Evolutionary conservation across 1,140 invertebrate species (phyloP).

Genomic region (Heliothis subflexa): DNA sequence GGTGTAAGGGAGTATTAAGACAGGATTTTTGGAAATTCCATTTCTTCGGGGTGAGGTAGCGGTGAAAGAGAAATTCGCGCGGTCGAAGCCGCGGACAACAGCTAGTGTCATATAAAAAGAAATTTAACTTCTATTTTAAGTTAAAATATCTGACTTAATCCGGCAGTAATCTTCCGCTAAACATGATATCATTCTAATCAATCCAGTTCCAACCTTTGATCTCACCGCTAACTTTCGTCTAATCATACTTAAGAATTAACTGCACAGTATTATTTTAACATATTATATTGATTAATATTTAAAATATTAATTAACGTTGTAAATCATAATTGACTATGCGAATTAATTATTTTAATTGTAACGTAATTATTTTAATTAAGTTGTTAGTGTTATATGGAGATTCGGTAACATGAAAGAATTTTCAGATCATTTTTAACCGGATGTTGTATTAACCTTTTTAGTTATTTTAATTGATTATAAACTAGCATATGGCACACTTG

Average conservation of each 20-base stretch:
- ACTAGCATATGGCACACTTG: constrained; percentile 40
- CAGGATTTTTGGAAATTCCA: no score
- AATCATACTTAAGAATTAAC: constrained; percentile 33
- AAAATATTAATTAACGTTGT: constrained; percentile 42
- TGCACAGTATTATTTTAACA: constrained; percentile 20
- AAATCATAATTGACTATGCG: constrained; percentile 40
- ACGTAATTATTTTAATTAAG: constrained; percentile 42
- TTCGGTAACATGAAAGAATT: constrained; percentile 35
- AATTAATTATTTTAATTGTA: constrained; percentile 47
- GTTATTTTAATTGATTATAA: constrained; percentile 33
- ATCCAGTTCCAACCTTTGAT: constrained; percentile 17
- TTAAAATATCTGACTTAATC: background rate
- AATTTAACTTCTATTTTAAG: no score
- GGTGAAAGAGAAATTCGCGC: no score
- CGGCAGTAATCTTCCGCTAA: constrained; percentile 1
- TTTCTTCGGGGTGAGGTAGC: no score
- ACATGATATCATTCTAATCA: constrained; percentile 20
- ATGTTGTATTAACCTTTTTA: constrained; percentile 33
- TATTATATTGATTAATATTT: constrained; percentile 23
- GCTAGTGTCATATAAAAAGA: no score
- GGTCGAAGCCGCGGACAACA: no score
- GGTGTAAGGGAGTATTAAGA: no score
- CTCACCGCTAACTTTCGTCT: constrained; percentile 38
- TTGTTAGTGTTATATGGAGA: constrained; percentile 12
- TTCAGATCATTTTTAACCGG: constrained; percentile 1